A percentile compares a stretch with the other conserved stretches of the same genome.
phyloP scores from a whole-genome alignment of 2,113 vertebrate species.

The Corythornis madagascariensis region DNA sequence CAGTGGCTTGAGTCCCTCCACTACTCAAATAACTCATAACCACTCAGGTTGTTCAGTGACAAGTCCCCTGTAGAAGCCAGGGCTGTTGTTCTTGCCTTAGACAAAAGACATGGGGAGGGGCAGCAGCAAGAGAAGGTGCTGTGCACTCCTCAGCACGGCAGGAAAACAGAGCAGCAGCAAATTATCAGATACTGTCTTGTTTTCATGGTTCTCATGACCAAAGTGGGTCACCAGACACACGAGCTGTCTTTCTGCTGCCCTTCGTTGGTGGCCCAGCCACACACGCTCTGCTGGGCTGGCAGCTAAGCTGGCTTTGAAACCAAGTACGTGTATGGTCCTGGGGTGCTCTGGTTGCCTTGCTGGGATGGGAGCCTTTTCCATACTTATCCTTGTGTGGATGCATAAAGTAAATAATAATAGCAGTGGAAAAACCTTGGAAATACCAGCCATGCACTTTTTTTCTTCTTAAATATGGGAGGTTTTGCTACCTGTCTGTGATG shows the following conservation, averaged over 20 bases:
- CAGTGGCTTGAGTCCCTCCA: not conserved
- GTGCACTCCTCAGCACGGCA: not conserved
- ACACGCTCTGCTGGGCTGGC: accelerated
- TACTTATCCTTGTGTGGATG: not conserved
- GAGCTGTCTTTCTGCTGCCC: not conserved
- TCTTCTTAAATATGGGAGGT: accelerated
- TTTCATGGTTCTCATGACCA: not conserved
- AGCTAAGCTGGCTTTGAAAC: not conserved
- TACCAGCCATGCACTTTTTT: not conserved
- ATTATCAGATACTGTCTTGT: not conserved
- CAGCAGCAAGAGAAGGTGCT: not conserved
- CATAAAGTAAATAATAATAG: not conserved
- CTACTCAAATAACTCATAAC: not conserved
- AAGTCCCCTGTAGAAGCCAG: not conserved
- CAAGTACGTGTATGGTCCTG: not conserved
- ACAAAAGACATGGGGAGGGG: not conserved
- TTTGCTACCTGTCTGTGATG: not conserved
- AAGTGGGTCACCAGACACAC: not conserved
- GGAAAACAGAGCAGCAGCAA: not conserved
- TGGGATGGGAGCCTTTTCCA: not conserved
- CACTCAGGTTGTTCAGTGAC: not conserved
- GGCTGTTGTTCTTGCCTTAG: not conserved
- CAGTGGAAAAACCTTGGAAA: not conserved
- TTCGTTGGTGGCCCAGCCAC: not conserved
- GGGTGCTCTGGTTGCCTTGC: not conserved